phyloP scores from a whole-genome alignment of 1,140 invertebrate genomes.

The Oreohelix idahoensis region DNA sequence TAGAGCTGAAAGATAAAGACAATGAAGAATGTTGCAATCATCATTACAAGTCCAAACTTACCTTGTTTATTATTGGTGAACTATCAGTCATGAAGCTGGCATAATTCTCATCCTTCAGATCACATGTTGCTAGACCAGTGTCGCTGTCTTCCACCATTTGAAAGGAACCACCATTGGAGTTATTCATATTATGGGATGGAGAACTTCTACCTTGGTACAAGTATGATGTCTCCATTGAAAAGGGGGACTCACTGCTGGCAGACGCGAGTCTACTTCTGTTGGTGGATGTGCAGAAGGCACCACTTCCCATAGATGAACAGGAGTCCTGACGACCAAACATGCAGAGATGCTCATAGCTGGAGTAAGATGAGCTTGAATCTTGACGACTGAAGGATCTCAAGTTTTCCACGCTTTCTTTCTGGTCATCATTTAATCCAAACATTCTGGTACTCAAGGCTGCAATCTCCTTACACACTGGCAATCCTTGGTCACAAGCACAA shows the following conservation, averaged over 20 bases:
- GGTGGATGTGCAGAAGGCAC: background rate
- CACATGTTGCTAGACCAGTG: background rate
- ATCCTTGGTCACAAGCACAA: background rate
- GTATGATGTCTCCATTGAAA: background rate
- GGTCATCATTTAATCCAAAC: background rate
- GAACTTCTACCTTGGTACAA: background rate
- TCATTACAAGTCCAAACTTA: background rate
- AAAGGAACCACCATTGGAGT: background rate
- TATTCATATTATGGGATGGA: background rate
- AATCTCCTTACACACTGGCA: background rate
- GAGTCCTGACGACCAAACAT: background rate
- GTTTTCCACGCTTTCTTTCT: background rate
- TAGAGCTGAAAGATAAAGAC: too few relatives aligned
- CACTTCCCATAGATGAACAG: background rate
- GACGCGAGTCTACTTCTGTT: background rate
- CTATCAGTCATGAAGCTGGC: background rate
- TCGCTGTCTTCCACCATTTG: background rate
- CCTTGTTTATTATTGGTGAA: background rate
- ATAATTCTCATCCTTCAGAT: background rate
- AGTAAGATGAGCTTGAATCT: background rate
- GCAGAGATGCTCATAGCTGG: background rate
- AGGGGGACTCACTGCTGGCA: background rate
- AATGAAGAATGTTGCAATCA: too few relatives aligned
- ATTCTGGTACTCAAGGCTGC: background rate
- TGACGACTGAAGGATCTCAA: background rate